These are phyloP conservation scores for Diachrysia chrysitis DNA, from an alignment of 2,888 invertebrate genomes.

Conservation along the genomic window DNA sequence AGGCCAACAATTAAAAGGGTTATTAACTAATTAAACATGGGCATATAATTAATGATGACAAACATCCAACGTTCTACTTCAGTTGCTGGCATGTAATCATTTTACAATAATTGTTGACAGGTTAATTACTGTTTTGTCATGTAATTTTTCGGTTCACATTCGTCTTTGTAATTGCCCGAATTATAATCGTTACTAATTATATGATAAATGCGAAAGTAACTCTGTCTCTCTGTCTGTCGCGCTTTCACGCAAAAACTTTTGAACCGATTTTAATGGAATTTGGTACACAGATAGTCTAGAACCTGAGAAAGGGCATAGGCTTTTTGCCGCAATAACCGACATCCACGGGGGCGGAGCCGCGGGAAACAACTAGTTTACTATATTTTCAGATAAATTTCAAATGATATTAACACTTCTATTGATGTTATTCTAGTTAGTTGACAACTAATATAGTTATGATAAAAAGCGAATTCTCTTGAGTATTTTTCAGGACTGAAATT, in stretches of 20 bases:
- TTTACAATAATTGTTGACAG: conserved; percentile 43
- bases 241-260: too few relatives aligned
- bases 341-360: too few relatives aligned
- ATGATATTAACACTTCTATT: background rate
- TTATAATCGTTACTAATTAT: too few relatives aligned
- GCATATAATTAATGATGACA: conserved; percentile 52
- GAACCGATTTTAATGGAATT: too few relatives aligned
- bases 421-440: background rate
- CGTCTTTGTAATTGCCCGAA: conserved; percentile 36
- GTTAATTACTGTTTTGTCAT: background rate
- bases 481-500: background rate
- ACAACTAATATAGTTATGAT: background rate
- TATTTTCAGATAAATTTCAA: background rate
- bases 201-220: too few relatives aligned
- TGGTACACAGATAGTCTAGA: too few relatives aligned
- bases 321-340: too few relatives aligned
- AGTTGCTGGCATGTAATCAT: conserved; percentile 40
- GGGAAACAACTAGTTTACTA: too few relatives aligned
- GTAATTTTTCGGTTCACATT: conserved; percentile 26
- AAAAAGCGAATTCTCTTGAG: background rate
- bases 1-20: conserved; percentile 24
- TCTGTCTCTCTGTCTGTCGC: too few relatives aligned
- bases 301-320: too few relatives aligned
- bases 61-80: conserved; percentile 42
- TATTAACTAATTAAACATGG: conserved; percentile 43